Evolutionary conservation across 2,888 invertebrate genomes (phyloP).

Genomic region (Drosophila seclusa): DNA sequence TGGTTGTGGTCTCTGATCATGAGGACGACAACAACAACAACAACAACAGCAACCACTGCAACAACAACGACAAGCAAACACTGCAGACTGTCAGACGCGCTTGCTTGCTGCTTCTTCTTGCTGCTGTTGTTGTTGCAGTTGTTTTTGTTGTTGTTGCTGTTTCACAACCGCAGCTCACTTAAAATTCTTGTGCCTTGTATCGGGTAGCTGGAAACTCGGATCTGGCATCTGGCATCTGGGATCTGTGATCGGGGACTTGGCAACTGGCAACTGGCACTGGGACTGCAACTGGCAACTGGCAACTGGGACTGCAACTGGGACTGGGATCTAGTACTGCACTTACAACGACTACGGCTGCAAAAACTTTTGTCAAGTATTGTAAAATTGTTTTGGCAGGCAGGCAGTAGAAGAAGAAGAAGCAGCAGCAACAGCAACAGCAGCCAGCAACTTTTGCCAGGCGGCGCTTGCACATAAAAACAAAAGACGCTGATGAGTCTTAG

Average conservation of each 20-base stretch:
- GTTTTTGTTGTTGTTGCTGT: constrained; percentile 1
- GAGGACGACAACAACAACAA: constrained; percentile 31
- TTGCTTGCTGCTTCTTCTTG: constrained; percentile 23
- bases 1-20: constrained; percentile 46
- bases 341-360: constrained; percentile 49
- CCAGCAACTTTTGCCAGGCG: constrained; percentile 23
- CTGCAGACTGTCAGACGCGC: constrained; percentile 73
- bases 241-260: constrained; percentile 19
- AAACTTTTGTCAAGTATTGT: constrained; percentile 76
- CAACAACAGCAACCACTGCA: constrained; percentile 17
- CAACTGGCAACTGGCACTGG: constrained; percentile 8
- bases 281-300: neutral
- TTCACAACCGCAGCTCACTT: constrained; percentile 66
- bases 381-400: constrained; percentile 68
- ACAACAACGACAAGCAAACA: constrained; percentile 43
- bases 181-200: constrained; percentile 78
- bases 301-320: neutral
- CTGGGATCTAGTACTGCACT: constrained; percentile 31
- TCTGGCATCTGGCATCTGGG: constrained; percentile 10
- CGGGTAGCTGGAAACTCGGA: constrained; percentile 34
- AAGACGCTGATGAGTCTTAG: constrained; percentile 55
- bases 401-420: neutral
- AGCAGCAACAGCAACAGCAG: neutral
- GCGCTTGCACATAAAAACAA: constrained; percentile 67
- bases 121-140: neutral